Base-by-base conservation (phyloP, 2,888 invertebrate genomes). In the Auanema sp. region DNA sequence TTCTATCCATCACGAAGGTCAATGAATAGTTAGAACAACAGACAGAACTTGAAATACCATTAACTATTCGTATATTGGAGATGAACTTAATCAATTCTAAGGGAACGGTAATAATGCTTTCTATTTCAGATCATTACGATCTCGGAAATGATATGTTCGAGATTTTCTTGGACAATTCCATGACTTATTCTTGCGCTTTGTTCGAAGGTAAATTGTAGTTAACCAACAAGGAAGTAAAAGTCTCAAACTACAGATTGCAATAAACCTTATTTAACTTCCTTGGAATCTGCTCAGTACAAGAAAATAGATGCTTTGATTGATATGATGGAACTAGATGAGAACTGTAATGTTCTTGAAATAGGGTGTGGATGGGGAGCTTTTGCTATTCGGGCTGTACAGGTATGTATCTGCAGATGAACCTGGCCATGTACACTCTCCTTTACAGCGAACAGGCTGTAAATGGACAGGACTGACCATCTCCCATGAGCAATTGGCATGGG, bases 391-490 rank as follows among this genome's bases (percentile, higher is more conserved):
- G 80, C 75, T 8, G 80, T 76, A 14, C 65, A 69, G 49, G 64
- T 59, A 3, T 33, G 3, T 8, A 33, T 5, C 8, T 33, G 8
- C 4, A 12, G 4, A 10, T 18, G 14, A 25, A 41, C 11, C 40
- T 16, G 24, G 18, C 12, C 4, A 16, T 16, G 4, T 23, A 51
- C 23, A 14, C 51, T 4, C 14, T 49, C n/a, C 1, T 11, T 1
- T 60, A 14, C 33, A 61, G 66, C 54, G 42, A 12, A 47, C 25
- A 58, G 77, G 73, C n/a, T 79, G 80, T 64, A 67, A 66, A 16
- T 80, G 79, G 79, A 79, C 79, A 16, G 80, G 79, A 21, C 66
- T 79, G 42, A 80, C 80, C 6, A 71, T 80, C 23, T 78, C 78
- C 3, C 66, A 68, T n/a, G 74, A 80, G 54, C 80, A 80, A 50